These are phyloP conservation scores for Drosophila takahashii DNA, from an alignment of 1,140 invertebrate genomes.

Conservation along the genomic window DNA sequence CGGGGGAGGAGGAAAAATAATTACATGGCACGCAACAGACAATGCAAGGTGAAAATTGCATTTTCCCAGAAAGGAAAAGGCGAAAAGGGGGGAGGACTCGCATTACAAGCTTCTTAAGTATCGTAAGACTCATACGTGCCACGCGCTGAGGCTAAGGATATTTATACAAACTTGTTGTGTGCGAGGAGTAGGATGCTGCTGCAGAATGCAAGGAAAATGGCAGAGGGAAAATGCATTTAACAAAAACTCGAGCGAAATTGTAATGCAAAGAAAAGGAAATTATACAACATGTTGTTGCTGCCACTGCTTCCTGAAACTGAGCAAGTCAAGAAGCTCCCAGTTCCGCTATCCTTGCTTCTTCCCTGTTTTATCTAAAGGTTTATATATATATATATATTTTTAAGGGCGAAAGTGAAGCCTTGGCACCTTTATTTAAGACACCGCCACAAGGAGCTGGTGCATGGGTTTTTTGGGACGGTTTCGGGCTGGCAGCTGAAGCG, in stretches of 20 bases:
- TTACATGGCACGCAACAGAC: conserved; percentile 62
- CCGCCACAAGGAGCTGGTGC: conserved; percentile 34
- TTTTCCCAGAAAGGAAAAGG: conserved; percentile 23
- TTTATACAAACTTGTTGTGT: conserved; percentile 59
- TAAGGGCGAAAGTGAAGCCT: conserved; percentile 59
- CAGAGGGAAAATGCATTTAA: conserved; percentile 57
- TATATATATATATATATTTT: conserved; percentile 20
- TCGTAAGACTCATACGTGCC: conserved; percentile 64
- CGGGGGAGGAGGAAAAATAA: conserved; percentile 51
- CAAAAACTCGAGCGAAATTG: conserved; percentile 52
- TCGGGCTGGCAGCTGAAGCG: conserved; percentile 11
- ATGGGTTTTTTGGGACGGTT: conserved; percentile 5
- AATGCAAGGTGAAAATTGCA: conserved; percentile 76
- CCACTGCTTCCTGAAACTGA: conserved; percentile 45
- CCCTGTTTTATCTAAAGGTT: neutral
- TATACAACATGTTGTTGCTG: conserved; percentile 60
- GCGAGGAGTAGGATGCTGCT: conserved; percentile 9
- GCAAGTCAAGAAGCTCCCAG: conserved; percentile 59
- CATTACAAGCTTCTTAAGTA: conserved; percentile 72
- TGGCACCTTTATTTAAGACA: conserved; percentile 67
- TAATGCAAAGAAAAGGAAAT: conserved; percentile 65
- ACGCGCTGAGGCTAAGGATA: conserved; percentile 45
- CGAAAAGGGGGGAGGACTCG: conserved; percentile 31
- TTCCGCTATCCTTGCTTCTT: conserved; percentile 2
- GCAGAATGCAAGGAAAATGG: neutral